Conservation (phyloP, 2,888 invertebrate species). For the Callinectes sapidus region DNA sequence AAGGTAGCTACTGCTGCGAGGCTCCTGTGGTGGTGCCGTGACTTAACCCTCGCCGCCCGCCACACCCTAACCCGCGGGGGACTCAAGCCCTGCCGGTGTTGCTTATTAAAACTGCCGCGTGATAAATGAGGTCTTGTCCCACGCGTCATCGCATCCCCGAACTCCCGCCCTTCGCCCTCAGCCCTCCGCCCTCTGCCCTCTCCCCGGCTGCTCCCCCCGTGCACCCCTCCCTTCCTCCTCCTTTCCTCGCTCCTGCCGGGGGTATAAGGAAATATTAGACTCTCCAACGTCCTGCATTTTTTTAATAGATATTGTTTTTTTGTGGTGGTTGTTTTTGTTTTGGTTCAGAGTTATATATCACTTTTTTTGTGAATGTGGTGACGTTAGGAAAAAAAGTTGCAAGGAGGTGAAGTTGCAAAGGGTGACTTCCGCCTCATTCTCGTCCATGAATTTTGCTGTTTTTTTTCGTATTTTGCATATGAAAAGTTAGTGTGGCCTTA, state of each 20-base stretch:
- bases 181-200: not conserved
- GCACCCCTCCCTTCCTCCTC: not conserved
- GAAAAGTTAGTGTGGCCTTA: too few species aligned
- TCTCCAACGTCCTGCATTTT: not conserved
- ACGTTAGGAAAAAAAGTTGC: not conserved
- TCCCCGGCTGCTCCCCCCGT: not conserved
- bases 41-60: not conserved
- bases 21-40: not conserved
- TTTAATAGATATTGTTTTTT: not conserved
- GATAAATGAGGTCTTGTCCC: not conserved
- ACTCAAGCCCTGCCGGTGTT: not conserved
- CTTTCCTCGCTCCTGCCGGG: not conserved
- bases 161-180: not conserved
- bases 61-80: not conserved
- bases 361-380: not conserved
- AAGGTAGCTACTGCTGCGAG: not conserved
- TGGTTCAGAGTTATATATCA: not conserved
- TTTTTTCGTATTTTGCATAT: too few species aligned
- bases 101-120: constrained; percentile 17
- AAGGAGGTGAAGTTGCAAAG: not conserved
- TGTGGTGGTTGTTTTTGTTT: not conserved
- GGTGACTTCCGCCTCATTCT: not conserved
- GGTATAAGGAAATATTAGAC: not conserved
- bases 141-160: not conserved
- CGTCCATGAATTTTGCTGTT: not conserved